Evolutionary conservation across 2,888 invertebrate genomes (phyloP).

Genomic region (Lutraria lutraria): DNA sequence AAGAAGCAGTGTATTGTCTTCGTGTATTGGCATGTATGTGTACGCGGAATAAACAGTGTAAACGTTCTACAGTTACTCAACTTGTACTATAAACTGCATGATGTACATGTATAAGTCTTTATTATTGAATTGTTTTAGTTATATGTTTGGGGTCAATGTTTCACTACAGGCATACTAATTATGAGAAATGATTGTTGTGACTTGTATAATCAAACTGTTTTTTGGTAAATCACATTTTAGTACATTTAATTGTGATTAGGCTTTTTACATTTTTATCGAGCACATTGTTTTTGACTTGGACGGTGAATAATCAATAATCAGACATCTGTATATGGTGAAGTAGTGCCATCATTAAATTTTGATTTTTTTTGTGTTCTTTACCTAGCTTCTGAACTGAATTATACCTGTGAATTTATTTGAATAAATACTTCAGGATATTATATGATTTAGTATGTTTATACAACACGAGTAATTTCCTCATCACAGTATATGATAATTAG

Average conservation of each 20-base stretch:
- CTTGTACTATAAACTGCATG: neutral
- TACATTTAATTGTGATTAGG: neutral
- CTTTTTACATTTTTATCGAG: neutral
- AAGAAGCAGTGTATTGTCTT: neutral
- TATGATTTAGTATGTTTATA: neutral
- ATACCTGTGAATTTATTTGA: slow-evolving; percentile 25
- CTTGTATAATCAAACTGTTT: slow-evolving; percentile 20
- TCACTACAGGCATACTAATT: neutral
- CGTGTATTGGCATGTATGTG: neutral
- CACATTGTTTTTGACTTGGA: neutral
- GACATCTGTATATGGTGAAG: neutral
- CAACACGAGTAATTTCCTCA: neutral
- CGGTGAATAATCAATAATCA: slow-evolving; percentile 14
- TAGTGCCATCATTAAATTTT: slow-evolving; percentile 13
- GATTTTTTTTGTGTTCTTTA: slow-evolving; percentile 20
- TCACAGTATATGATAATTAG: neutral
- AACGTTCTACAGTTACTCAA: slow-evolving; percentile 10
- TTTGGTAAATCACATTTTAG: slow-evolving; percentile 18
- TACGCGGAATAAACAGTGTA: slow-evolving; percentile 6
- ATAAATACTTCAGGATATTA: slow-evolving; percentile 15
- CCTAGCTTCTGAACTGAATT: slow-evolving; percentile 23
- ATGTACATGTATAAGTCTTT: neutral
- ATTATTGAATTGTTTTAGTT: neutral
- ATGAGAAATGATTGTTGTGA: slow-evolving; percentile 25
- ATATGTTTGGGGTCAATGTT: neutral